Conservation (phyloP, 2,113 vertebrate genomes). For the Rhombomys opimus region DNA sequence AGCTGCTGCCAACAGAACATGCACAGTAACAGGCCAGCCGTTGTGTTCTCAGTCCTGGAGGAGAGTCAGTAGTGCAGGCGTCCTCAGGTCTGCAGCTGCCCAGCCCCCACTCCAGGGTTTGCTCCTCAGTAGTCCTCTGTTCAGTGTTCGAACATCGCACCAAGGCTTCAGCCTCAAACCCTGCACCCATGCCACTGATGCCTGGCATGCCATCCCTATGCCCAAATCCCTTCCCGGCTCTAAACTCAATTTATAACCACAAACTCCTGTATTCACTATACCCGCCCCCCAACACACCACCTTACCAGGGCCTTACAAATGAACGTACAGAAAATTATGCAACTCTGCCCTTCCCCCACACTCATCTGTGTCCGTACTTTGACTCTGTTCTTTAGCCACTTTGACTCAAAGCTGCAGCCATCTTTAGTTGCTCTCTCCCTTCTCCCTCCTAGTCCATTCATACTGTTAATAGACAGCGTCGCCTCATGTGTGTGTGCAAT, state of each 20-base stretch:
- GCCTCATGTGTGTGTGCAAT: too few species aligned
- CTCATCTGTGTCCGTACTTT: background rate
- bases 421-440: background rate
- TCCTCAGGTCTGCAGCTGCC: background rate
- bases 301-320: background rate
- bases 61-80: too few species aligned
- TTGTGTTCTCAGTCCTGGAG: background rate
- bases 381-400: background rate
- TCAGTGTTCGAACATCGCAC: background rate
- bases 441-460: background rate
- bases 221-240: background rate
- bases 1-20: background rate
- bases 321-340: background rate
- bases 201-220: background rate
- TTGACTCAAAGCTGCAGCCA: background rate
- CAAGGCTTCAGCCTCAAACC: background rate
- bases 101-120: too few species aligned
- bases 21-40: background rate
- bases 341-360: background rate
- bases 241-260: background rate
- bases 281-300: too few species aligned
- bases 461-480: background rate
- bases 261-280: background rate
- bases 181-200: fast-evolving
- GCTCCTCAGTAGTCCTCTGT: too few species aligned